Evolutionary conservation across 37 sponge, comb jelly and placozoan species (phyloP), one percentile per base, ranked within the genome.

Genomic region (Oopsacas minuta): DNA sequence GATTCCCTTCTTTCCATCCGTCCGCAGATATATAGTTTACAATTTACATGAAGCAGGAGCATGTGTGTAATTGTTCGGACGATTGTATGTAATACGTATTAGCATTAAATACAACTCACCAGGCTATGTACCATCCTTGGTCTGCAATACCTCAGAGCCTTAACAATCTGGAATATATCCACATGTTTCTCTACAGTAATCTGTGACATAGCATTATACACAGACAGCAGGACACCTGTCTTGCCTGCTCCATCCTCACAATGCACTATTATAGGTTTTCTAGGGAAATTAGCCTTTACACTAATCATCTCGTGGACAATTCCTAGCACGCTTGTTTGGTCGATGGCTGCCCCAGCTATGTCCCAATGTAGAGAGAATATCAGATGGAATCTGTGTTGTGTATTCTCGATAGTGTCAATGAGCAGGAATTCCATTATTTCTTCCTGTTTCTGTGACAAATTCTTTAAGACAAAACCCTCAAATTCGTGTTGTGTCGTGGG

Each of bases 91-190:
- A 15, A 17, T 42, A 42, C 15, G 49, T 42, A 8, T 42, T 15
- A 42, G 49, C 49, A 15, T 42, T 17, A 8, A 20, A 61, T 61
- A 34, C 75, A 46, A 61, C 75, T 61, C 22, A 61, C 75, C 75
- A 61, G 28, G 22, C 1, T 61, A 61, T 61, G 7, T 12, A 61
- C 75, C 20, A 61, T 10, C 7, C 30, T 61, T 5, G 75, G 75
- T 61, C 75, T 61, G 75, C 75, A 61, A n/a, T 61, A 61, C 28
- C 75, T 61, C 32, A 61, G 75, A n/a, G 32, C 5, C 75, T 61
- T 61, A 5, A 61, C 75, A 25, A n/a, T 12, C 75, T 61, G 75
- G 75, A 61, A 61, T n/a, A 61, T n/a, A 34, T 61, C 75, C 75
- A 61, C 75, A 3, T n/a, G 7, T 3, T 12, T 5, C 75, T 61